Evolutionary conservation across 1,140 invertebrate genomes (phyloP), one percentile per base, ranked within the genome.

Genomic region (Popillia japonica): DNA sequence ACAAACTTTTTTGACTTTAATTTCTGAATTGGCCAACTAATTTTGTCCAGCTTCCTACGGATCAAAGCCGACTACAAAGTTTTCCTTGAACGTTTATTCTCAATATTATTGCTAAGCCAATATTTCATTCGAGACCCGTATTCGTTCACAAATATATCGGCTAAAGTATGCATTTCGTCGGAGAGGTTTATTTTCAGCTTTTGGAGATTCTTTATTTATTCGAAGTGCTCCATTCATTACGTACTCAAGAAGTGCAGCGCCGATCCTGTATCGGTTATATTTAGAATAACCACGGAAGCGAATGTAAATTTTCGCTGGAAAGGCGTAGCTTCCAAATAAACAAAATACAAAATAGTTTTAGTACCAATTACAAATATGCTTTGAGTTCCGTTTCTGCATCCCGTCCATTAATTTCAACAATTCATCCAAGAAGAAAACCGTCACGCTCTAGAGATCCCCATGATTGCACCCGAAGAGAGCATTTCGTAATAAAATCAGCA

Each of bases 131-230:
- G n/a, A 17, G 48, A 55, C 48, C 27, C 3, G 48, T 17, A 55
- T 14, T n/a, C 48, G 34, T 72, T 11, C 34, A 72, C 22, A 72
- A 11, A 40, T 72, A 72, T 22, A 23, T 72, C 64, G 64, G 27
- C 64, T 8, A 40, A 22, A 55, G 9, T 72, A 72, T 72, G 64
- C 64, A 11, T 72, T 72, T 72, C 64, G 14, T 72, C 64, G 64
- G 9, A 6, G 14, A 22, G 23, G 64, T 72, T 72, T 72, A 72
- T 72, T 72, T 72, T 27, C 22, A 27, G 64, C 48, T 20, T 55
- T 55, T 64, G 61, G 64, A 20, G 64, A 72, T 72, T 72, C 64
- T 72, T 72, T 72, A 72, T 72, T 72, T 72, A 72, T 72, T 72
- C 34, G 34, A 40, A 72, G 64, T 72, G 64, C 22, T 72, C 64